Conservation (phyloP, 2,113 vertebrate genomes). For the Heterotilapia buettikoferi region DNA sequence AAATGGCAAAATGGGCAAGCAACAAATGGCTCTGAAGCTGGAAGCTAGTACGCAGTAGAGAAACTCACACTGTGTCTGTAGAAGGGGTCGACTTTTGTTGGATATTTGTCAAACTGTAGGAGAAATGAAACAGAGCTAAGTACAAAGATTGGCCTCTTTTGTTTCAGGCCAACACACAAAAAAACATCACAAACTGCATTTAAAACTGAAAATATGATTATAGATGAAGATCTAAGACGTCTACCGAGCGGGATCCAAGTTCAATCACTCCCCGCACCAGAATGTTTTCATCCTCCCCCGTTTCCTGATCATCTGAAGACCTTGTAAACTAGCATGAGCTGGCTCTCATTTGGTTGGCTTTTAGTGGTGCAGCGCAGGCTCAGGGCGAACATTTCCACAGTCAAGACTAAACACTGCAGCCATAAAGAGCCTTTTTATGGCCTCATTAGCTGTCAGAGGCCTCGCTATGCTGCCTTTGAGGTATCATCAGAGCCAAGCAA, state of each 20-base stretch:
- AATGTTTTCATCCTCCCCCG: conserved; percentile 9
- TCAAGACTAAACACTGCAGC: conserved; percentile 64
- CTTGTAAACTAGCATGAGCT: conserved; percentile 40
- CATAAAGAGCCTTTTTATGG: conserved; percentile 64
- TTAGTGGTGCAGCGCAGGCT: conserved; percentile 49
- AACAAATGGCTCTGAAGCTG: not conserved
- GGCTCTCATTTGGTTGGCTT: conserved; percentile 43
- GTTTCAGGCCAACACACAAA: not conserved
- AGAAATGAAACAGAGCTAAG: conserved; percentile 77
- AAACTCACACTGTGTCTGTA: conserved; percentile 99
- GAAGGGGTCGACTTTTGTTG: conserved; percentile 98
- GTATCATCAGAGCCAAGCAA: conserved; percentile 58
- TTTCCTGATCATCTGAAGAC: conserved; percentile 27
- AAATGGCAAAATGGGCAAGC: not conserved
- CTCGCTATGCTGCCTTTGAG: conserved; percentile 56
- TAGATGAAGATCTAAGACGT: not conserved
- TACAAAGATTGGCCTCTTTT: conserved; percentile 56
- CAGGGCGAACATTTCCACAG: conserved; percentile 59
- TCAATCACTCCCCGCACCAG: not conserved
- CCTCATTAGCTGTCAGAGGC: conserved; percentile 70
- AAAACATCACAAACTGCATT: not conserved
- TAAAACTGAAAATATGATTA: not conserved
- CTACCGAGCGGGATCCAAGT: not conserved
- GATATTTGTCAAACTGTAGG: conserved; percentile 99
- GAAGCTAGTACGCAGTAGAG: not conserved